These are phyloP conservation scores for Gobiocypris rarus DNA, from an alignment of 2,113 vertebrate species.

Conservation along the genomic window DNA sequence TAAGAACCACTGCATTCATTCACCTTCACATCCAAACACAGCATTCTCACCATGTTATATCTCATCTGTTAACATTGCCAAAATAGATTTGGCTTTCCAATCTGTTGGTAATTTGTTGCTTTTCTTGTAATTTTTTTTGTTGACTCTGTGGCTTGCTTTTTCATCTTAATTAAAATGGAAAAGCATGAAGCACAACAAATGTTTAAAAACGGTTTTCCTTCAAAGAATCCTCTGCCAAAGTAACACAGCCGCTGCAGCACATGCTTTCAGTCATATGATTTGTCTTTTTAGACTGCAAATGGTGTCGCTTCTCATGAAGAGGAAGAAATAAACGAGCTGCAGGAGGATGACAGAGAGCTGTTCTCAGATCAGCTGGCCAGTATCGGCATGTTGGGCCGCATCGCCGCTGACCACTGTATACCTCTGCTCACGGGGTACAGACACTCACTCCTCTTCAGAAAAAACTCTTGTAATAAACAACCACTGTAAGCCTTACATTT, in stretches of 20 bases:
- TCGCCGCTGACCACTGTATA: constrained; percentile 95
- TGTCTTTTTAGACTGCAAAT: constrained; percentile 85
- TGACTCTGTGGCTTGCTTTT: constrained; percentile 23
- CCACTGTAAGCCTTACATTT: neutral
- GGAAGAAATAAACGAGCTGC: constrained; percentile 97
- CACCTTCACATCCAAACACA: neutral
- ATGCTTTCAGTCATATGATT: neutral
- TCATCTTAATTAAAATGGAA: constrained; percentile 26
- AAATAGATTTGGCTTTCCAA: neutral
- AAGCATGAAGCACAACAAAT: constrained; percentile 14
- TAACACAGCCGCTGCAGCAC: neutral
- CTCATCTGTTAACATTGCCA: neutral
- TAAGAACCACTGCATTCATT: constrained; percentile 69
- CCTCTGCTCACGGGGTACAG: constrained; percentile 92
- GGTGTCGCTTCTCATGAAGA: constrained; percentile 94
- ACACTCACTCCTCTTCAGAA: neutral
- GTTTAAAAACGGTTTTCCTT: neutral
- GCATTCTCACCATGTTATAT: neutral
- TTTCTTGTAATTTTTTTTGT: neutral
- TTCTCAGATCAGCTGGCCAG: constrained; percentile 98
- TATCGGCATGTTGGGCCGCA: constrained; percentile 94
- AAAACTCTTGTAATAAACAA: neutral
- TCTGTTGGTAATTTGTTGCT: constrained; percentile 14
- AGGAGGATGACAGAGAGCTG: constrained; percentile 96
- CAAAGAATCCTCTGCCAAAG: neutral